phyloP scores from a whole-genome alignment of 2,888 invertebrate genomes.

The Onchidella celtica region DNA sequence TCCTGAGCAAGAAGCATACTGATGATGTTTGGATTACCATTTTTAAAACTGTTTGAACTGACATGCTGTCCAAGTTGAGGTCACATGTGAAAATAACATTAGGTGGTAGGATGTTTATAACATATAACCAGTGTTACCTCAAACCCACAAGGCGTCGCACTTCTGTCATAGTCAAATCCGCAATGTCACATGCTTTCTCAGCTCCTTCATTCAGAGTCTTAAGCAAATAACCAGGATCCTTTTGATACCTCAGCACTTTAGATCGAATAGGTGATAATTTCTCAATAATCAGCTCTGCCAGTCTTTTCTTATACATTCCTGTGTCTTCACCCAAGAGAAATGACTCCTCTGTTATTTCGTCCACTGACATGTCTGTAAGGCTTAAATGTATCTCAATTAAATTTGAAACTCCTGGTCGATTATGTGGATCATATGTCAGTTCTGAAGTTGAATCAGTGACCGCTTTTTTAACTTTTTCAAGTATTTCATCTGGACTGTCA shows the following conservation, averaged over 20 bases:
- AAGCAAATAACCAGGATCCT: slow-evolving; percentile 85
- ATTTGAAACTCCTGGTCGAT: slow-evolving; percentile 93
- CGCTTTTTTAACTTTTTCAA: slow-evolving; percentile 90
- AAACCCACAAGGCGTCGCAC: slow-evolving; percentile 85
- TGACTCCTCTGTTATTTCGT: slow-evolving; percentile 87
- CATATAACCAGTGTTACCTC: too few species aligned
- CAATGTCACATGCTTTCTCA: slow-evolving; percentile 84
- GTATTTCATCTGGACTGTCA: slow-evolving; percentile 87
- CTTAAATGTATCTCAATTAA: slow-evolving; percentile 91
- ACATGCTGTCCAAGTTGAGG: too few species aligned
- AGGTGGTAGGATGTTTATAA: too few species aligned
- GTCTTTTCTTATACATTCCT: slow-evolving; percentile 87
- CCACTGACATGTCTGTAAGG: slow-evolving; percentile 85
- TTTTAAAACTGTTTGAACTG: too few species aligned
- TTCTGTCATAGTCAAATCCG: slow-evolving; percentile 85
- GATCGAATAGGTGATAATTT: slow-evolving; percentile 87
- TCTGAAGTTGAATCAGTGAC: slow-evolving; percentile 92
- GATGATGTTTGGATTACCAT: too few species aligned
- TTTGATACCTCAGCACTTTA: slow-evolving; percentile 83
- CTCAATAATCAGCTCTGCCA: slow-evolving; percentile 88
- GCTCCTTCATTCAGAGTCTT: slow-evolving; percentile 85
- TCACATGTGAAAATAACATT: too few species aligned
- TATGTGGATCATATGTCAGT: slow-evolving; percentile 89
- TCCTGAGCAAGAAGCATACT: too few species aligned
- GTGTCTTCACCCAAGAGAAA: slow-evolving; percentile 84